Base-by-base conservation (phyloP, 2,888 invertebrate genomes). In the Gibbula magus region DNA sequence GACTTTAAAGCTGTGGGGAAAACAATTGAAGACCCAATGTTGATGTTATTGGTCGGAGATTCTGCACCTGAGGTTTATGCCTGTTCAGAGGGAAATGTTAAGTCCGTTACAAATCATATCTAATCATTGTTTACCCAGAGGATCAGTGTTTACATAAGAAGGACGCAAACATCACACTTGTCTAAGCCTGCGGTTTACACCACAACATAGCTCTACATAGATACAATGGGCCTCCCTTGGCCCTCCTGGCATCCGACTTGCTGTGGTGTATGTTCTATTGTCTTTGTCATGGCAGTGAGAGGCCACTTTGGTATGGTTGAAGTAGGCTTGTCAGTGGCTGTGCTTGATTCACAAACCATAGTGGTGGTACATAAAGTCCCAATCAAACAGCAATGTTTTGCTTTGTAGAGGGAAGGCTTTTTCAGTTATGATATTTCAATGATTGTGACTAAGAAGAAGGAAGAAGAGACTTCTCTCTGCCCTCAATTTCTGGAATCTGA, bases 101-200 rank as follows among this genome's bases (percentile, higher is more conserved):
- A 32, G 32, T 32, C 39, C 18, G 39, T n/a, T 39, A 32, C 70
- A 70, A 32, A 70, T 70, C 32, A 32, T 70, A 70, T 70, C 70
- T 70, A 39, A 70, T 70, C 70, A 39, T 35, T 70, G 70, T 70
- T 20, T 70, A n/a, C 32, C 35, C n/a, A 2, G 39, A 10, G 29
- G 70, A 70, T 70, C 70, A 29, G 4, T 70, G 70, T 70, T 70
- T 70, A 70, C 70, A 70, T 35, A 70, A 32, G 29, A 20, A 16
- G 20, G 8, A 35, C 18, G n/a, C n/a, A 70, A 70, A 70, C 70
- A 70, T 70, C 70, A 35, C 70, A 39, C 70, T 39, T 70, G 32
- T 35, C n/a, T 70, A 39, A 70, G 70, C 70, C 35, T 32, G 35
- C n/a, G 35, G 70, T 70, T 70, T 70, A 39, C 70, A 18, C 32